phyloP scores from a whole-genome alignment of 2,888 invertebrate genomes.

The Euclidia mi region DNA sequence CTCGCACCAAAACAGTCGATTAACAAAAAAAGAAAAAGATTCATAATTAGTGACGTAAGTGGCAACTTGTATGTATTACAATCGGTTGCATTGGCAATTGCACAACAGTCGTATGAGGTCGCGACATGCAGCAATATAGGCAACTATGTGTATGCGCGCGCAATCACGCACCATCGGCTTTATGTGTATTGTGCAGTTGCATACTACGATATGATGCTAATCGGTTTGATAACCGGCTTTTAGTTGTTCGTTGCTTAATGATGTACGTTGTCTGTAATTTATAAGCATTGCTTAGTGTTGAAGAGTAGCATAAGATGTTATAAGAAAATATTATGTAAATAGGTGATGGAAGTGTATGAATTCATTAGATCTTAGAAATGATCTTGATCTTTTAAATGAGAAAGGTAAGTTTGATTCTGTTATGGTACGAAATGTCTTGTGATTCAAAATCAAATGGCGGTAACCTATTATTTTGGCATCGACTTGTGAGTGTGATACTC shows the following conservation, averaged over 20 bases:
- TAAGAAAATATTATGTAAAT: no score
- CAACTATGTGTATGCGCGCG: conserved; percentile 29
- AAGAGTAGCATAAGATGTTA: no score
- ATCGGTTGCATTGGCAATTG: conserved; percentile 54
- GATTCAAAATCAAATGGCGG: no score
- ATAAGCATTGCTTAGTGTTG: no score
- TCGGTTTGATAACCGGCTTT: conserved; percentile 15
- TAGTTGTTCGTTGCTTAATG: conserved; percentile 16
- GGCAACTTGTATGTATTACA: conserved; percentile 35
- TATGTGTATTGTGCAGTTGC: conserved; percentile 44
- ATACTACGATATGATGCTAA: conserved; percentile 23
- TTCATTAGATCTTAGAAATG: no score
- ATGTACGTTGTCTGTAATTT: neutral
- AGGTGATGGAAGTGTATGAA: no score
- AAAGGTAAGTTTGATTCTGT: no score
- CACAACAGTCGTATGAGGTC: conserved; percentile 56
- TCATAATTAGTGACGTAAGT: conserved; percentile 41
- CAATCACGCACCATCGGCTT: conserved; percentile 50
- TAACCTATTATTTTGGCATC: no score
- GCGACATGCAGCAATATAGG: conserved; percentile 48
- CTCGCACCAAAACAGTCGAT: conserved; percentile 9
- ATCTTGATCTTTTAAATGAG: no score
- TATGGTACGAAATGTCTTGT: no score
- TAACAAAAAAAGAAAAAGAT: conserved; percentile 33
- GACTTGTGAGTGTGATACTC: no score